Conservation (phyloP, 2,797 vertebrate species). For the Lepus townsendii region DNA sequence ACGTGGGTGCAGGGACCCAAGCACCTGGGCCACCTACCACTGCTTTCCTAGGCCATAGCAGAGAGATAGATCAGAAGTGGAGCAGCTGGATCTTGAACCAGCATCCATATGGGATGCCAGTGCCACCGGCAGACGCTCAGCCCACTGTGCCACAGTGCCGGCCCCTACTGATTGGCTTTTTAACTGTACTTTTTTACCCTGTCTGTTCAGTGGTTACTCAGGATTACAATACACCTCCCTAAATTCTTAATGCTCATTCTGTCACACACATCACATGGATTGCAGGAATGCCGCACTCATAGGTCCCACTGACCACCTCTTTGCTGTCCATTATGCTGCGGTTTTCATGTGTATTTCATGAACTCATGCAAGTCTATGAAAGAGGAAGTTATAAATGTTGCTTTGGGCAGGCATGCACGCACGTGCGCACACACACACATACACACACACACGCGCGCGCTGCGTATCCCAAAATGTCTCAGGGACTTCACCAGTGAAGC, state of each 20-base stretch:
- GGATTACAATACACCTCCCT: neutral
- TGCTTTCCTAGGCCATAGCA: too few relatives aligned
- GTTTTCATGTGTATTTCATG: too few relatives aligned
- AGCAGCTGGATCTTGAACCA: too few relatives aligned
- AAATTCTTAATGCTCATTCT: neutral
- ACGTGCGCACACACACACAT: rapidly evolving
- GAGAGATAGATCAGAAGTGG: neutral
- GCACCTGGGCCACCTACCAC: too few relatives aligned
- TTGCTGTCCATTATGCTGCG: neutral
- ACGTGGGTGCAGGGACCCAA: too few relatives aligned
- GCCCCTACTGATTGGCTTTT: neutral
- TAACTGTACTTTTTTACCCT: neutral
- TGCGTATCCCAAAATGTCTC: too few relatives aligned
- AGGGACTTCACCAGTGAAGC: too few relatives aligned
- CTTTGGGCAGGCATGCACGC: neutral
- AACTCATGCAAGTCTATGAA: neutral
- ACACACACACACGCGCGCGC: neutral
- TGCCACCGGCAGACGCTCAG: too few relatives aligned
- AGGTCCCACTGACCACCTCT: neutral
- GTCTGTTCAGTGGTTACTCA: neutral
- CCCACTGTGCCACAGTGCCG: too few relatives aligned
- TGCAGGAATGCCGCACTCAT: neutral
- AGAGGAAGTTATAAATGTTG: neutral
- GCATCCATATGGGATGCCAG: too few relatives aligned
- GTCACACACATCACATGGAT: neutral